These are phyloP conservation scores for Mellilla xanthometata DNA, from an alignment of 2,888 invertebrate genomes.

Conservation along the genomic window DNA sequence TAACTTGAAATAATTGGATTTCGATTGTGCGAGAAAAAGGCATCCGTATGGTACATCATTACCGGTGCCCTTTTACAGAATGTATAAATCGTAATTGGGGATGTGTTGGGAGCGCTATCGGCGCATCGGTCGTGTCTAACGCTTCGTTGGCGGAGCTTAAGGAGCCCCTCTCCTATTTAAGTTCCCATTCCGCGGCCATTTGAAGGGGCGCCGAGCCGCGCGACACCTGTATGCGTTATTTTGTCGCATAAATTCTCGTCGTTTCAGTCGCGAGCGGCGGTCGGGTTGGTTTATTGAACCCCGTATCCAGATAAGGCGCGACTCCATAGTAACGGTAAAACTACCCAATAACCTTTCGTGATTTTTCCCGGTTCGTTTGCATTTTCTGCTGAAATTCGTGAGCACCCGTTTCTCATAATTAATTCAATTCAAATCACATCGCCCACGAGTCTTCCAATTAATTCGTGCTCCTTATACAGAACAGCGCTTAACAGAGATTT, in stretches of 20 bases:
- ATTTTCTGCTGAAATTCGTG: constrained; percentile 64
- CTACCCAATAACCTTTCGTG: constrained; percentile 56
- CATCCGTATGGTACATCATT: constrained; percentile 68
- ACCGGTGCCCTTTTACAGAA: constrained; percentile 74
- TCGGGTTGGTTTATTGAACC: constrained; percentile 74
- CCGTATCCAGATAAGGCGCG: constrained; percentile 62
- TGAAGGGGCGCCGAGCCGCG: constrained; percentile 63
- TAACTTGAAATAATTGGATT: constrained; percentile 80
- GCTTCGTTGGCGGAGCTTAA: constrained; percentile 61
- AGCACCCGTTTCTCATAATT: constrained; percentile 64
- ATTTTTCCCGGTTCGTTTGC: constrained; percentile 61
- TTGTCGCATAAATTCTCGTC: constrained; percentile 74
- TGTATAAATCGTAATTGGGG: constrained; percentile 76
- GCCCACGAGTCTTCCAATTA: constrained; percentile 70
- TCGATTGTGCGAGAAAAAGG: constrained; percentile 75
- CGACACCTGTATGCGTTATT: constrained; percentile 81
- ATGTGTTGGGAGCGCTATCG: constrained; percentile 62
- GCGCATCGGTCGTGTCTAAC: constrained; percentile 67
- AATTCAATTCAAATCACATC: constrained; percentile 78
- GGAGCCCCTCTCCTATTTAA: constrained; percentile 65
- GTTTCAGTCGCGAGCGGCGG: constrained; percentile 62
- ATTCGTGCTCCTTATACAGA: constrained; percentile 59
- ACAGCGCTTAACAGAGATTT: constrained; percentile 47
- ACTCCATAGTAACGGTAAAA: constrained; percentile 56
- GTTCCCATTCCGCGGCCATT: constrained; percentile 65